Conservation (phyloP, 2,888 invertebrate species). For the Drosophila rellima region DNA sequence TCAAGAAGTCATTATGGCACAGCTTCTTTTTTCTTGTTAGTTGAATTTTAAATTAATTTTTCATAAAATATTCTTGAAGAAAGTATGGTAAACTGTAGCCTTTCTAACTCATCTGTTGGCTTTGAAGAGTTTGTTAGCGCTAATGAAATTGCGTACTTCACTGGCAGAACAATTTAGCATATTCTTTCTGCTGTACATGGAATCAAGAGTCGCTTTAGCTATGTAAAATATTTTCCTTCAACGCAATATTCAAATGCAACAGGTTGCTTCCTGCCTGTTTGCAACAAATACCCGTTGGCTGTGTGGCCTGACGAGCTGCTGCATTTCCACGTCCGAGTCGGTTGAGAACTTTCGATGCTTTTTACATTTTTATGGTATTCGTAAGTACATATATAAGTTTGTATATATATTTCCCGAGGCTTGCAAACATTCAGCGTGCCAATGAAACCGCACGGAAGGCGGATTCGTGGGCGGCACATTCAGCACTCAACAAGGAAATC, state of each 20-base stretch:
- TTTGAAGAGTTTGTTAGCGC: constrained; percentile 4
- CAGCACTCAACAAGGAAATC: constrained; percentile 27
- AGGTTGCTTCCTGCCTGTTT: constrained; percentile 6
- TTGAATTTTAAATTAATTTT: not conserved
- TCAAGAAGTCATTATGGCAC: too few species aligned
- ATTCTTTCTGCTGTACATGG: constrained; percentile 23
- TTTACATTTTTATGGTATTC: constrained; percentile 52
- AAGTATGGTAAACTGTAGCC: not conserved
- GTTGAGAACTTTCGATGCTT: constrained; percentile 30
- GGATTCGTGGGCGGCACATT: not conserved
- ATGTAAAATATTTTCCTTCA: constrained; percentile 24
- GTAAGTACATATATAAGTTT: not conserved
- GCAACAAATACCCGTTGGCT: constrained; percentile 2
- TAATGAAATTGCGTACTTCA: constrained; percentile 56
- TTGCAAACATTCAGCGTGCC: not conserved
- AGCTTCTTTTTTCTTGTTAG: not conserved
- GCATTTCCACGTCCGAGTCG: not conserved
- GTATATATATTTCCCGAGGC: constrained; percentile 1
- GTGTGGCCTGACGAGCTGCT: not conserved
- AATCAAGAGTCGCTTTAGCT: constrained; percentile 39
- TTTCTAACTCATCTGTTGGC: not conserved
- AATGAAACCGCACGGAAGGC: constrained; percentile 6
- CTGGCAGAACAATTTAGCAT: constrained; percentile 31
- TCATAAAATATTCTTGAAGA: not conserved
- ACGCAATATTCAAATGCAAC: constrained; percentile 18